Conservation (phyloP, 2,797 vertebrate genomes). For the Trachurus trachurus region DNA sequence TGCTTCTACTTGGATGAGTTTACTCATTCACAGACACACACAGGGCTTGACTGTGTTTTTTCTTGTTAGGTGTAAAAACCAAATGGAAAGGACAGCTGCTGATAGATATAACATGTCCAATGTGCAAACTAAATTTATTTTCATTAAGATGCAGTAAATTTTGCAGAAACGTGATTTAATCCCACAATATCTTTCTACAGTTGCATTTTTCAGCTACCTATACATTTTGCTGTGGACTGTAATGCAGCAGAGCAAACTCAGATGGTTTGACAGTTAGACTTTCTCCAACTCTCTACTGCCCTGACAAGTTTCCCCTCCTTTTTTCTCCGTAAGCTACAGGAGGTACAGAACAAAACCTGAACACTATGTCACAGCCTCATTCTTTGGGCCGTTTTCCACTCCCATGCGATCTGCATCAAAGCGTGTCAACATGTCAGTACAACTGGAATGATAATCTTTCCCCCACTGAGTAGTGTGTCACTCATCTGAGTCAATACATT, state of each 20-base stretch:
- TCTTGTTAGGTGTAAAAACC: not conserved
- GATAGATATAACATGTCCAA: not conserved
- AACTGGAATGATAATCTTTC: slow-evolving; percentile 48
- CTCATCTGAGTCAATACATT: slow-evolving; percentile 32
- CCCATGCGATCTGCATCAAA: slow-evolving; percentile 22
- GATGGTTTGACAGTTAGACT: not conserved
- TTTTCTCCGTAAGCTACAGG: not conserved
- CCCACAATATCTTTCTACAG: not conserved
- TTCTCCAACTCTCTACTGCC: not conserved
- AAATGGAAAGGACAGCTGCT: not conserved
- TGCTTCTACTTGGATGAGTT: too few relatives aligned
- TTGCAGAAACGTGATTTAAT: not conserved
- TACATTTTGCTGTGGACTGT: not conserved
- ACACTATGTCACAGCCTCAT: not conserved
- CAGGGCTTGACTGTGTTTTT: not conserved
- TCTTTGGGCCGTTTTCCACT: slow-evolving; percentile 12
- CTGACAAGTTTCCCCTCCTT: not conserved
- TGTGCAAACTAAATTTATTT: not conserved
- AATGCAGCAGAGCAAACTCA: not conserved
- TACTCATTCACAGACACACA: not conserved
- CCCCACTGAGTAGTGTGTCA: not conserved
- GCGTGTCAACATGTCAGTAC: slow-evolving; percentile 38
- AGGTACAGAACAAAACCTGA: slow-evolving; percentile 5
- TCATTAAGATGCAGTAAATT: not conserved
- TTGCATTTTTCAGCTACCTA: not conserved